A percentile compares a stretch with the other conserved stretches of the same genome.
phyloP scores from a whole-genome alignment of 2,888 invertebrate species.

The Asteroscopus sphinx region DNA sequence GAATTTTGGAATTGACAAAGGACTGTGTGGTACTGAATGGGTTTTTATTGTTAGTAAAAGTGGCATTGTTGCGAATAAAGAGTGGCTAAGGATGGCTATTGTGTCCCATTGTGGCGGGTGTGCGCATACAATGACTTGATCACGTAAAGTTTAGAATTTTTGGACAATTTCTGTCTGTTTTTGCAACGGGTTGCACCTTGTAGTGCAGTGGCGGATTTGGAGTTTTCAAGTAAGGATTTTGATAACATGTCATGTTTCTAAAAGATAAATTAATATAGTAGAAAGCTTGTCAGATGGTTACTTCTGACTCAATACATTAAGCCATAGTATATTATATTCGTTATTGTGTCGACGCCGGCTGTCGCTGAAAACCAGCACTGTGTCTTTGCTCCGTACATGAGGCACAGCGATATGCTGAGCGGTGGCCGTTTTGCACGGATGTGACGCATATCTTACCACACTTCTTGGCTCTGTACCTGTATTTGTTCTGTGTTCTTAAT shows the following conservation, averaged over 20 bases:
- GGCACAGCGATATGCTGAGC: no score
- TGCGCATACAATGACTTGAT: conserved; percentile 83
- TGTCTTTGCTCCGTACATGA: no score
- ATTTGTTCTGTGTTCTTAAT: no score
- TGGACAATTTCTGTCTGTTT: conserved; percentile 87
- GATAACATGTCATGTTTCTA: background rate
- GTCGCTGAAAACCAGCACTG: no score
- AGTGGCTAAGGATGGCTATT: conserved; percentile 88
- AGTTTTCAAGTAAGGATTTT: background rate
- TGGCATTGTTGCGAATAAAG: conserved; percentile 85
- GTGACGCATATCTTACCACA: no score
- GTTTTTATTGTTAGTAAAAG: conserved; percentile 81
- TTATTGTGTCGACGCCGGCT: no score
- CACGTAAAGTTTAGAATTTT: conserved; percentile 87
- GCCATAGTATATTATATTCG: no score
- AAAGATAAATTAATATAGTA: no score
- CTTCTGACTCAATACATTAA: no score
- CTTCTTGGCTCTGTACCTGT: no score
- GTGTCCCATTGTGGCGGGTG: conserved; percentile 87
- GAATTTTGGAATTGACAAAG: conserved; percentile 33
- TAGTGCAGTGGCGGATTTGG: conserved; percentile 70
- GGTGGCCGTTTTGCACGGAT: no score
- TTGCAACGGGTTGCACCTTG: conserved; percentile 90
- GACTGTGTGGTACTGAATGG: conserved; percentile 39
- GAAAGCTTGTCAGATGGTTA: no score